Base-by-base conservation (phyloP, 2,888 invertebrate species). In the Odontocolon sp. region DNA sequence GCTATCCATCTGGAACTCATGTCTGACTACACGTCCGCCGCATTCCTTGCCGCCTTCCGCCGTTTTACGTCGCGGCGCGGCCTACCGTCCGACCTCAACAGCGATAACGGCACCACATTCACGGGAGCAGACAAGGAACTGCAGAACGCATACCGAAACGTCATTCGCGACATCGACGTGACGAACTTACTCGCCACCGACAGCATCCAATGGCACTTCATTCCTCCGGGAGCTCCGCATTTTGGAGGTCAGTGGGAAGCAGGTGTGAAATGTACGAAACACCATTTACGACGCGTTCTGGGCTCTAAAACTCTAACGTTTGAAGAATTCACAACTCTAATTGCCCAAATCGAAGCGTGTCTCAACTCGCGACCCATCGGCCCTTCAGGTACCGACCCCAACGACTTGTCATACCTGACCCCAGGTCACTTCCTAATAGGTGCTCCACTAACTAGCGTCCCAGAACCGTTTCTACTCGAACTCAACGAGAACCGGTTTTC, bases 251-350 rank as follows among this genome's bases (percentile, higher is more conserved):
- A 61, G 4, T 72, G 67, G 85, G 83, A 87, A 54, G 79, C 84
- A 4, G 81, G 80, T 8, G 54, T 66, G 6, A 45, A 56, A 33
- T 21, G 38, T 28, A 61, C 75, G 0, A 87, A 87, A 70, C 57
- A 74, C 47, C 83, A 86, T 77, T 42, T 86, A n/a, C 72, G 78
- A 11, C 64, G 82, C 21, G 66, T 81, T 1, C 57, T 81, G 1
- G 57, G 14, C 26, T 68, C 78, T n/a, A 18, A 50, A 2, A 71
- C 67, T 8, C 28, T 84, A 9, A 85, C 77, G 0, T 82, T 73
- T 36, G 81, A 86, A 54, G 80, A 87, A 64, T 78, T 82, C 3
- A 45, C 26, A 9, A 80, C 78, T 0, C 21, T 80, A 18, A 16
- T 67, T 2, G 28, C 47, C 11, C 47, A 79, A 59, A 73, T 82